Base-by-base conservation (phyloP, 2,888 invertebrate species). In the Archips xylosteana region DNA sequence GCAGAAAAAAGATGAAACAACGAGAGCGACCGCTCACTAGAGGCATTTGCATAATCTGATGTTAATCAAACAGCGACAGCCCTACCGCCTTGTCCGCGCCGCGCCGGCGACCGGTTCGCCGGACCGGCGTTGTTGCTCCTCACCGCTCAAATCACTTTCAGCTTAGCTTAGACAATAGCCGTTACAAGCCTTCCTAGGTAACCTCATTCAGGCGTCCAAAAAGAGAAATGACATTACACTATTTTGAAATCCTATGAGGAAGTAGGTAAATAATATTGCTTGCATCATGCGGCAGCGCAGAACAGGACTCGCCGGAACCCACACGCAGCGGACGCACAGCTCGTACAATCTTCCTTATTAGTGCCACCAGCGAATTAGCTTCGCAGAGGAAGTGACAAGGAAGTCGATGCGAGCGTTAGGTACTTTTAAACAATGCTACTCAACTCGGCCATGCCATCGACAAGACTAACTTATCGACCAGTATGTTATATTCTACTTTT, bases 11-110 rank as follows among this genome's bases (percentile, higher is more conserved):
- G 87, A 89, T 82, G 89, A 90, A 90, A 92, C 89, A 89, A 91
- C 85, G 87, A 91, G 92, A 91, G 92, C 92, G 91, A 89, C 90
- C 90, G 92, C 91, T 91, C 89, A 87, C 86, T 89, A 89, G 90
- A 82, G 84, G 89, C 89, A 94, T 94, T 94, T 93, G 92, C 93
- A 94, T 94, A 94, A 92, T 93, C 94, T 92, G 94, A 94, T 94
- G 92, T 89, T 93, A 94, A 93, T 94, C 94, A 93, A 92, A 92
- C 88, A 88, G 85, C 84, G 87, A 83, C 70, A 84, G 87, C 84
- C 84, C 85, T 82, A 84, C 87, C 85, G 83, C 81, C 78, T 79
- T 78, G 78, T 32, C 68, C 32, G 70, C 67, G 75, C 77, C 77
- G 78, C 77, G 75, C 80, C 76, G 73, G 67, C 75, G 77, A 73